Percentiles rank a stretch among this genome's conserved stretches.
Evolutionary conservation across 2,113 vertebrate genomes (phyloP).

Genomic region (Amphiprion ocellaris): DNA sequence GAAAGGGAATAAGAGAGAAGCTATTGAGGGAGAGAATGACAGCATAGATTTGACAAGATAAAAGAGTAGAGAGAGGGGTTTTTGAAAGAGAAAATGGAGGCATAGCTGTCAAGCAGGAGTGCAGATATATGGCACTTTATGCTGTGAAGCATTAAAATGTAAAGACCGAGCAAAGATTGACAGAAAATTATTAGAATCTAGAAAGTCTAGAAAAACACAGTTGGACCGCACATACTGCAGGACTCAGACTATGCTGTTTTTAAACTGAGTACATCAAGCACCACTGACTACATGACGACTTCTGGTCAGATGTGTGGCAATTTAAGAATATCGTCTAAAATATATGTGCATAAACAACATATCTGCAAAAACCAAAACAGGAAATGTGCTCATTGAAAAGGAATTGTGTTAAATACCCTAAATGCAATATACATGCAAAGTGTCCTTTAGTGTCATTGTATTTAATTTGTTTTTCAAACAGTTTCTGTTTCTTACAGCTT

Average conservation of each 20-base stretch:
- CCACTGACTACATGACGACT: not conserved
- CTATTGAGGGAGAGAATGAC: conserved; percentile 35
- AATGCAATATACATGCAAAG: not conserved
- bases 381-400: no score
- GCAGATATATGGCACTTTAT: conserved; percentile 16
- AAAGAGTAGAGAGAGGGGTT: conserved; percentile 42
- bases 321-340: not conserved
- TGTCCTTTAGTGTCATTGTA: not conserved
- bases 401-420: no score
- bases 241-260: no score
- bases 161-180: conserved; percentile 25
- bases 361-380: no score
- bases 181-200: conserved; percentile 5
- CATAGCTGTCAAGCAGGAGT: conserved; percentile 50
- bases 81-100: conserved; percentile 54
- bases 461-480: not conserved
- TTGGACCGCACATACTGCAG: not conserved
- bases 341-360: not conserved
- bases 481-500: not conserved
- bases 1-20: conserved; percentile 31
- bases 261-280: not conserved
- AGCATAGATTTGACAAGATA: conserved; percentile 54
- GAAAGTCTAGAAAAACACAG: not conserved
- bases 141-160: conserved; percentile 36
- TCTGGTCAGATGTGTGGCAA: not conserved